A percentile compares a stretch with the other conserved stretches of the same genome.
These are phyloP conservation scores for Rhynchopsitta pachyrhyncha DNA, from an alignment of 2,113 vertebrate genomes.

Conservation along the genomic window DNA sequence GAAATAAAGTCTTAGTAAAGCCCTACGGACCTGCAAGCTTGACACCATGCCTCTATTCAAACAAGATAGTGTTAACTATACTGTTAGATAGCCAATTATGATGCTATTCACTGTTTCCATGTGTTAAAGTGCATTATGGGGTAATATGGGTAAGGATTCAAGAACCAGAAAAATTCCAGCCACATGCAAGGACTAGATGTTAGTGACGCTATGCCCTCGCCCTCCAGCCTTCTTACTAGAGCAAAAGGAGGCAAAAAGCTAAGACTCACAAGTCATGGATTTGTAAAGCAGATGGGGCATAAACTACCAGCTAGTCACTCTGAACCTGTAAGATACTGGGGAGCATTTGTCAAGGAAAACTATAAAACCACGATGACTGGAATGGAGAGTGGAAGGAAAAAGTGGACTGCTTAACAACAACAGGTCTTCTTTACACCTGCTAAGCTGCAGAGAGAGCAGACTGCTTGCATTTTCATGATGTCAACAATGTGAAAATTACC, in stretches of 20 bases:
- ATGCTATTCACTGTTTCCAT: neutral
- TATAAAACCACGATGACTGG: neutral
- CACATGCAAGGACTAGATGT: neutral
- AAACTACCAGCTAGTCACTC: neutral
- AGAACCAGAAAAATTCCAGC: constrained; percentile 9
- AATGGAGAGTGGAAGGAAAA: neutral
- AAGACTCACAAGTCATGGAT: neutral
- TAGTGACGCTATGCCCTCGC: neutral
- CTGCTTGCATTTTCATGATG: neutral
- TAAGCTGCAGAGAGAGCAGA: neutral
- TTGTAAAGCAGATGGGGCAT: neutral
- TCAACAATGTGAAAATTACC: neutral
- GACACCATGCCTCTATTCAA: neutral
- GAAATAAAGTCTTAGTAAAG: constrained; percentile 7
- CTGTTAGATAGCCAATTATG: neutral
- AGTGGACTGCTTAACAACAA: neutral
- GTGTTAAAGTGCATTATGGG: neutral
- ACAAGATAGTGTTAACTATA: neutral
- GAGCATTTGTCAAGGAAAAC: neutral
- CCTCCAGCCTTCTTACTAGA: neutral
- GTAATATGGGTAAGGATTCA: neutral
- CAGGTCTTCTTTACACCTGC: neutral
- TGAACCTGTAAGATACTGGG: neutral
- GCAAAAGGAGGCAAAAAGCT: neutral
- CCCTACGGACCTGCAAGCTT: neutral